Conservation (phyloP, 2,888 invertebrate species). For the Dusona sp. region DNA sequence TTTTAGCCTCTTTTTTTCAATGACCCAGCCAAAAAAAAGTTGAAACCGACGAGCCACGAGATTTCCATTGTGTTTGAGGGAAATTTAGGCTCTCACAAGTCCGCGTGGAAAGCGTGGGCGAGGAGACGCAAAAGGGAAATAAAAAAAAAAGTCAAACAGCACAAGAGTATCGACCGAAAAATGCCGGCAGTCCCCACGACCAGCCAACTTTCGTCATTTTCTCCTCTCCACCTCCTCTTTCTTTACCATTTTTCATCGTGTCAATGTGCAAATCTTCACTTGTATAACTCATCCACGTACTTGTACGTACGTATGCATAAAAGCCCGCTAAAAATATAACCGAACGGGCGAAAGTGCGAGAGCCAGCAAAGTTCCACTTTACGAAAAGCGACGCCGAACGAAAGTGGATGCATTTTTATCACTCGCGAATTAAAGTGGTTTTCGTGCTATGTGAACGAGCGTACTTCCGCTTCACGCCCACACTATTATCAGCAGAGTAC, state of each 20-base stretch:
- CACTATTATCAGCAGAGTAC: neutral
- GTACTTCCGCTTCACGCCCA: conserved; percentile 24
- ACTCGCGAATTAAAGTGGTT: conserved; percentile 61
- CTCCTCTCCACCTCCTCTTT: neutral
- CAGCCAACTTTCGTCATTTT: conserved; percentile 37
- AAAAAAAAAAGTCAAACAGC: conserved; percentile 4
- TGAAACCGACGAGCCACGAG: neutral
- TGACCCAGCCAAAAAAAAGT: neutral
- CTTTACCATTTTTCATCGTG: neutral
- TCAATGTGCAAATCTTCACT: neutral
- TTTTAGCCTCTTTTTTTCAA: neutral
- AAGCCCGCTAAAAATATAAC: conserved; percentile 56
- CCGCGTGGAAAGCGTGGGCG: neutral
- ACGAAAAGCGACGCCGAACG: conserved; percentile 44
- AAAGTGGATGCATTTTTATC: conserved; percentile 57
- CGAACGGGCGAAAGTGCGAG: conserved; percentile 28
- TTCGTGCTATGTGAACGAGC: neutral
- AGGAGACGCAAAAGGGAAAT: neutral
- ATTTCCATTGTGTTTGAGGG: neutral
- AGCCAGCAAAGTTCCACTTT: conserved; percentile 40
- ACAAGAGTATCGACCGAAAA: conserved; percentile 25
- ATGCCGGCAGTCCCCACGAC: conserved; percentile 14
- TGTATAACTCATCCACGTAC: neutral
- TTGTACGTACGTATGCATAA: neutral
- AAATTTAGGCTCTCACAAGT: neutral